Evolutionary conservation across 2,113 vertebrate genomes (phyloP), one percentile per base, ranked within the genome.

Genomic region (Propithecus coquereli): DNA sequence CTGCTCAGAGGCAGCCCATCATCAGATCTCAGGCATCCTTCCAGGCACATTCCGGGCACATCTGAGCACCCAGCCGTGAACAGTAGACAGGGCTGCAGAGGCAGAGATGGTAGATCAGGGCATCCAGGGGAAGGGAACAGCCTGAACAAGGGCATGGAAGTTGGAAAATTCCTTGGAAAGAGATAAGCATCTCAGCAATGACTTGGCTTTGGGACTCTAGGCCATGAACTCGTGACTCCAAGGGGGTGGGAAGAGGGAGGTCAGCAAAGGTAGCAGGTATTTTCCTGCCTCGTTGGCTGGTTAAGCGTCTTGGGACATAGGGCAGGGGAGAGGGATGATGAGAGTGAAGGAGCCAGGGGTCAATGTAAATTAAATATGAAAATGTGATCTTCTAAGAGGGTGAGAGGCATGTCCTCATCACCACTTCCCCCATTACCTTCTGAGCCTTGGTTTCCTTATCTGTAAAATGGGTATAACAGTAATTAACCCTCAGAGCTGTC

Each of bases 131-230:
- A 30, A 86, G 54, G 50, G 22, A 73, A 52, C 18, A 23, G 32
- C 22, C 20, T n/a, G 13, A 59, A 30, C 18, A 57, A 92, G 47
- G 34, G 37, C 50, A 10, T 7, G 34, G 30, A 79, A 18, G 47
- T 5, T 80, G 57, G 76, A 66, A 95, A 82, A 82, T 57, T 71
- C 37, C 71, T 87, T 77, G 20, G 65, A n/a, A 80, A 81, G 87
- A 92, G 52, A 47, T 13, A 25, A 89, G 30, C 12, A 40, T 66
- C 61, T 93, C 25, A 16, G 6, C 45, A 83, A 34, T 63, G 82
- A 50, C 66, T 94, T 93, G 54, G 70, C 14, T 73, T 61, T 47
- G 16, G 25, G 52, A 82, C 73, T 65, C 18, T 2, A 37, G 18
- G 23, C 45, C 10, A 30, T 5, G 74, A 89, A 87, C 52, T 9